Base-by-base conservation (phyloP, 64 coral and sea anemone genomes). In the Stichodactyla mertensii region DNA sequence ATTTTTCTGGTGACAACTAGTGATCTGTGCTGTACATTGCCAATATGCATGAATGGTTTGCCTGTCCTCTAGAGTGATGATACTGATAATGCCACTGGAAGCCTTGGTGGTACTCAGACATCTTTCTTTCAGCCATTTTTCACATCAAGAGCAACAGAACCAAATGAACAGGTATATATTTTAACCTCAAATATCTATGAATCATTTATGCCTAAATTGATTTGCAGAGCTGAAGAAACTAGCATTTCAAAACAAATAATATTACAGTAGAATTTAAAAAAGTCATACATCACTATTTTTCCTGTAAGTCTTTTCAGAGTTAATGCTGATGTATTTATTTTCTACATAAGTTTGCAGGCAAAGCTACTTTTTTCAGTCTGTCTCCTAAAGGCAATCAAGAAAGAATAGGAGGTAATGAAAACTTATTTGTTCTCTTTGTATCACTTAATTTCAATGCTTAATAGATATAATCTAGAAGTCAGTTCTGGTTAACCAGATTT, bases 91-190 rank as follows among this genome's bases (percentile, higher is more conserved):
- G 10, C 36, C 36, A 45, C 20, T 19, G 36, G 24, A 54, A 77
- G 4, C 31, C 52, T 55, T 57, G 31, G 10, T 58, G 51, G 31
- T 51, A 18, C 26, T 12, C 16, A 54, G 18, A 18, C 16, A 86
- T 45, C 84, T 64, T 52, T 86, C 31, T 52, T 86, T 52, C 78
- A 55, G n/a, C 78, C 78, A 52, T 86, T 52, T 59, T 64, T 86
- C 52, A 10, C 55, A 20, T 28, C 36, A 61, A 64, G 57, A 86
- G 45, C 67, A 64, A 19, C 18, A 51, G 27, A 86, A 54, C 51
- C 16, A 87, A n/a, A 26, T 18, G 52, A 55, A 28, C 78, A 81
- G 78, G 78, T 81, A 74, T 45, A 45, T 45, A 58, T 58, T 58
- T 58, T 2, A 58, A 58, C 14, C 4, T 58, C 8, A 58, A 58